These are phyloP conservation scores for Apamea anceps DNA, from an alignment of 2,888 invertebrate species.

Conservation along the genomic window DNA sequence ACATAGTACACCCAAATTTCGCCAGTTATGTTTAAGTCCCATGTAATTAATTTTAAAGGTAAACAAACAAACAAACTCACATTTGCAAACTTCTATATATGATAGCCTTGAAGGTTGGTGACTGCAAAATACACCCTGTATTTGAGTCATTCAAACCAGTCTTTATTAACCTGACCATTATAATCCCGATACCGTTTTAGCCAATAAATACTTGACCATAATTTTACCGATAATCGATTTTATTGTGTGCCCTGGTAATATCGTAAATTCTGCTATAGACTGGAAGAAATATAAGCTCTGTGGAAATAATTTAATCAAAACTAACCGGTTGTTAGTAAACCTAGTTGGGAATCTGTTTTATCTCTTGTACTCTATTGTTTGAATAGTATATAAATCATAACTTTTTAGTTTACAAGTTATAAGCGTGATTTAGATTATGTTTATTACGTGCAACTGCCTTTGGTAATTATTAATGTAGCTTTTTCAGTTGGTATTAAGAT, in stretches of 20 bases:
- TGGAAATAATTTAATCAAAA: slow-evolving; percentile 52
- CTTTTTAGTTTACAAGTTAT: slow-evolving; percentile 31
- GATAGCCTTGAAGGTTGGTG: not conserved
- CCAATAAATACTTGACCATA: slow-evolving; percentile 44
- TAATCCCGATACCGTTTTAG: slow-evolving; percentile 19
- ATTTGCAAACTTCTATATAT: not conserved
- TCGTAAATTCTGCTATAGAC: slow-evolving; percentile 51
- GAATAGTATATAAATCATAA: slow-evolving; percentile 20
- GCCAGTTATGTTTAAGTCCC: not conserved
- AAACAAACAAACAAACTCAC: not conserved
- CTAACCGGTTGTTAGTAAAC: slow-evolving; percentile 19
- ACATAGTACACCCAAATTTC: not conserved
- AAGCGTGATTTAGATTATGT: slow-evolving; percentile 24
- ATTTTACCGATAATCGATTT: slow-evolving; percentile 56
- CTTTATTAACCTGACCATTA: slow-evolving; percentile 26
- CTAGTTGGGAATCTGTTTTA: slow-evolving; percentile 45
- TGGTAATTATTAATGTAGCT: not conserved
- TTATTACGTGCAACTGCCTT: not conserved
- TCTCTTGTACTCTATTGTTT: slow-evolving; percentile 23
- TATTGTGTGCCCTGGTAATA: slow-evolving; percentile 38
- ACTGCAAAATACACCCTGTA: not conserved
- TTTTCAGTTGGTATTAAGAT: not conserved
- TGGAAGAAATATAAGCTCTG: slow-evolving; percentile 56
- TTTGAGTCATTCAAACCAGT: not conserved
- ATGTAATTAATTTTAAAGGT: slow-evolving; percentile 1